These are phyloP conservation scores for Protomyctophum bolini DNA, from an alignment of 2,113 vertebrate genomes.

Conservation along the genomic window DNA sequence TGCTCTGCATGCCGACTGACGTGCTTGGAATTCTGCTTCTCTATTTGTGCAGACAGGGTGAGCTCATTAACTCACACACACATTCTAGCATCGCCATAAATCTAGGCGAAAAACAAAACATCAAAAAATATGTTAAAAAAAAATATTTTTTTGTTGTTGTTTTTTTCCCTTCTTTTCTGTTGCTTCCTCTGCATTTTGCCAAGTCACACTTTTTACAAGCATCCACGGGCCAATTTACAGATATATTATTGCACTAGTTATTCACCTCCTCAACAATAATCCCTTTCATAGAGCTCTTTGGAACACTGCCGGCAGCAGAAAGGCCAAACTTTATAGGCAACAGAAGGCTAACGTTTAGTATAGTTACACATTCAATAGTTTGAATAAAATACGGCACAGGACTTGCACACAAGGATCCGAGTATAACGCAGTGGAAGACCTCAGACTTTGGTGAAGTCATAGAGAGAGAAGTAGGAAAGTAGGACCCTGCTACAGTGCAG, in stretches of 20 bases:
- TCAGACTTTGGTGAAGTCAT: conserved; percentile 30
- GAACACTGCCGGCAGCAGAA: conserved; percentile 30
- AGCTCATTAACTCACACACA: conserved; percentile 33
- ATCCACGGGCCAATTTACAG: conserved; percentile 27
- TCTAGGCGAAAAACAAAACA: conserved; percentile 16
- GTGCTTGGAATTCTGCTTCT: conserved; percentile 24
- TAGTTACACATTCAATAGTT: conserved; percentile 34
- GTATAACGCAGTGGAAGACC: conserved; percentile 28
- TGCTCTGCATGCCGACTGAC: conserved; percentile 40
- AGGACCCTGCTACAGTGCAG: too few relatives aligned
- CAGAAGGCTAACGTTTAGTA: conserved; percentile 28
- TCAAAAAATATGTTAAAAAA: background rate
- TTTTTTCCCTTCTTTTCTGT: conserved; percentile 32
- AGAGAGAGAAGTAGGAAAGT: background rate
- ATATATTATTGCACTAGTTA: conserved; percentile 36
- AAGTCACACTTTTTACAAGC: conserved; percentile 44
- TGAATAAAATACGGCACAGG: conserved; percentile 29
- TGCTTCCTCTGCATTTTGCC: conserved; percentile 21
- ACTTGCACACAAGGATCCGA: conserved; percentile 1
- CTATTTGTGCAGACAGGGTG: conserved; percentile 38
- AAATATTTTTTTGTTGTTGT: background rate
- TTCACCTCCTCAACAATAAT: conserved; percentile 51
- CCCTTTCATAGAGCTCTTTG: conserved; percentile 53
- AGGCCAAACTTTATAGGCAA: conserved; percentile 6
- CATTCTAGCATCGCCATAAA: conserved; percentile 5